Percentiles rank a stretch among this genome's conserved stretches.
These are phyloP conservation scores for Cyphomyrus plagiostoma DNA, from an alignment of 2,113 vertebrate species.

Conservation along the genomic window DNA sequence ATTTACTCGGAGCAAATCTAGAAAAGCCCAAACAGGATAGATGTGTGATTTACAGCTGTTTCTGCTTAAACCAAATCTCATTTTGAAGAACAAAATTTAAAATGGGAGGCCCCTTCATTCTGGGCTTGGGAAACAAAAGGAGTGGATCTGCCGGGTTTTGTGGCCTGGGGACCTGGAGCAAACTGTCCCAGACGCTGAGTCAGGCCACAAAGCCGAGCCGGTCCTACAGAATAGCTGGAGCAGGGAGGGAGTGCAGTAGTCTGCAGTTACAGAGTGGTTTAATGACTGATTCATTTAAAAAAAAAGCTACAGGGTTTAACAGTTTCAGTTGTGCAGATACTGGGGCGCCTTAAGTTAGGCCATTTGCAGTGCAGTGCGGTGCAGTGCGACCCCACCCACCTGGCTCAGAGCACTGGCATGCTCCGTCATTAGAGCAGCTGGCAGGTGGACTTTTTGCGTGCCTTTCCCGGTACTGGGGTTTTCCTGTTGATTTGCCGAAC, in stretches of 20 bases:
- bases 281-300: neutral
- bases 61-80: neutral
- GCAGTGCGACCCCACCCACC: conserved; percentile 51
- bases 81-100: neutral
- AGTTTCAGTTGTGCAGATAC: neutral
- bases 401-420: conserved; percentile 83
- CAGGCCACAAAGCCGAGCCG: neutral
- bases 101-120: neutral
- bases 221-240: neutral
- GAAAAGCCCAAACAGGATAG: neutral
- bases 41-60: neutral
- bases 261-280: neutral
- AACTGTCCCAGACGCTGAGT: neutral
- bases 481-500: conserved; percentile 93
- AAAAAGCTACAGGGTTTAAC: neutral
- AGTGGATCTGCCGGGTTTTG: neutral
- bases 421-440: conserved; percentile 72
- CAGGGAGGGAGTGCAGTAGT: neutral
- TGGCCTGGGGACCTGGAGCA: neutral
- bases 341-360: neutral
- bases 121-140: neutral
- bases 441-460: conserved; percentile 84
- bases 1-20: neutral
- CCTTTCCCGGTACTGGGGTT: conserved; percentile 82
- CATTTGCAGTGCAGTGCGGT: too few species aligned